Evolutionary conservation across 2,113 vertebrate genomes (phyloP), one percentile per base, ranked within the genome.

Genomic region (Pseudorasbora parva): DNA sequence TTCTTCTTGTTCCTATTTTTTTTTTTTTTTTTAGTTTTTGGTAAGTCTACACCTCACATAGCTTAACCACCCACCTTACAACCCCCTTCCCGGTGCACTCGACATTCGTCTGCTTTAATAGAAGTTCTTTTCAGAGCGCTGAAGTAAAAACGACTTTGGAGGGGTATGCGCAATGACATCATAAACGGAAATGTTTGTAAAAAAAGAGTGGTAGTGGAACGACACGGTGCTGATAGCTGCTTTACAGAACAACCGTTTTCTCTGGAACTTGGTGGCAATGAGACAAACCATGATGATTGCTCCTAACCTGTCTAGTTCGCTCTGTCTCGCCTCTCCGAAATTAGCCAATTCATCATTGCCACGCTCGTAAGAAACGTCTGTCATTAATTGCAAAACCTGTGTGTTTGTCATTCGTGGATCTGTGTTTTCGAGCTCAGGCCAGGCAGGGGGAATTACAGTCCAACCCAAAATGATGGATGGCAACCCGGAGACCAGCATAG

Each of bases 161-260:
- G 75, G 73, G 49, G 80, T 86, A 83, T 69, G 92, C 90, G 92
- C 93, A 92, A 93, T 94, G 93, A 94, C 91, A 91, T 94, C 94
- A 94, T 93, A 69, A 89, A 84, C 91, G 92, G 92, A 92, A 92
- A 91, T 91, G 89, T 90, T 90, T 93, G 90, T 89, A 90, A 87
- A 92, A 87, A 92, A 89, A 90, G 88, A 86, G 89, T 92, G 83
- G 33, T 90, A 92, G 93, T 91, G 88, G 90, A 54, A 71, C 82
- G 33, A n/a, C 41, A 4, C 41, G 64, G 91, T 92, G 94, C 93
- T 94, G 93, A 95, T 94, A 92, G 93, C 88, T 89, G 85, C 84
- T 92, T 92, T 92, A 91, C 93, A 94, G 93, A 91, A 88, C 89
- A 90, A 82, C 82, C 85, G 47, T 87, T 84, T 81, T 74, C 78